Percentiles rank a stretch among this genome's conserved stretches.
Evolutionary conservation across 2,888 invertebrate genomes (phyloP).

Genomic region (Mayetiola destructor): DNA sequence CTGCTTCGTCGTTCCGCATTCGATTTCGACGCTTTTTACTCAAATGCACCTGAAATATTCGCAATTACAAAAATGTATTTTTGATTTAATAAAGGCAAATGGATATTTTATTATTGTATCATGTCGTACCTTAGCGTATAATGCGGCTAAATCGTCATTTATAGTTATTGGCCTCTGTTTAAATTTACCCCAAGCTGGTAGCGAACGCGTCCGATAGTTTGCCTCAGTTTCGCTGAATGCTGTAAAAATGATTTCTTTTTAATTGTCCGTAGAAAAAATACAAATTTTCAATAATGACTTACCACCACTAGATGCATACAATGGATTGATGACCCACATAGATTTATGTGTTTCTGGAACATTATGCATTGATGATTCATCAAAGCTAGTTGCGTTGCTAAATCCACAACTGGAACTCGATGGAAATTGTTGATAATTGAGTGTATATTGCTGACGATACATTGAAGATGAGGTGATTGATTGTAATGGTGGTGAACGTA

Average conservation of each 20-base stretch:
- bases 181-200: slow-evolving; percentile 58
- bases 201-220: slow-evolving; percentile 45
- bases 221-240: slow-evolving; percentile 43
- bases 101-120: not conserved
- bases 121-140: slow-evolving; percentile 48
- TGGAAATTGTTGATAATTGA: slow-evolving; percentile 7
- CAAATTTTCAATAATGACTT: slow-evolving; percentile 27
- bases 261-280: not conserved
- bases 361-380: slow-evolving; percentile 16
- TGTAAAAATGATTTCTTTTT: not conserved
- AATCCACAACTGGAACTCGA: slow-evolving; percentile 11
- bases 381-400: slow-evolving; percentile 13
- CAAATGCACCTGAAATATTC: slow-evolving; percentile 46
- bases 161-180: slow-evolving; percentile 52
- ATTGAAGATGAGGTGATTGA: slow-evolving; percentile 9
- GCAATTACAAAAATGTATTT: too few species aligned
- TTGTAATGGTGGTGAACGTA: slow-evolving; percentile 20
- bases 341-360: slow-evolving; percentile 22
- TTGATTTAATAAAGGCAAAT: not conserved
- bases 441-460: slow-evolving; percentile 9
- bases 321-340: slow-evolving; percentile 22
- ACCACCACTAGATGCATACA: slow-evolving; percentile 53
- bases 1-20: slow-evolving; percentile 69
- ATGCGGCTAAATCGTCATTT: slow-evolving; percentile 51
- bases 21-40: slow-evolving; percentile 67